A percentile compares a stretch with the other conserved stretches of the same genome.
Conservation (phyloP, 2,113 vertebrate genomes). For the Eptatretus burgeri region DNA sequence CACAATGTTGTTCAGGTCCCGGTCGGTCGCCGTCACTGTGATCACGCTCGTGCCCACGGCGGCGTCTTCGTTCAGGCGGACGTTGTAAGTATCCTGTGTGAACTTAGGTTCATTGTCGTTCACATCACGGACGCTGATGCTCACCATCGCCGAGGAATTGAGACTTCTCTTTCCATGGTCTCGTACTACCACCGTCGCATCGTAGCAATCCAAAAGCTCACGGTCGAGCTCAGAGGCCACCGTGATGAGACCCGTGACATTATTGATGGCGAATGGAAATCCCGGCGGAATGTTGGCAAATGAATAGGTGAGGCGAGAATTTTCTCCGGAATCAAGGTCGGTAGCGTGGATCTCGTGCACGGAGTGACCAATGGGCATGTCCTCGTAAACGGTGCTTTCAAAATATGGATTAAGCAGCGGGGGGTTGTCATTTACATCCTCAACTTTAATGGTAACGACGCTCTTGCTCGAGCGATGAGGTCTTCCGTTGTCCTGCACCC, state of each 20-base stretch:
- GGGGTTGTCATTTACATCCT: slow-evolving; percentile 76
- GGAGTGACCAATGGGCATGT: slow-evolving; percentile 61
- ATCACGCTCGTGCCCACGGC: slow-evolving; percentile 63
- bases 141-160: slow-evolving; percentile 71
- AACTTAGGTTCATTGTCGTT: slow-evolving; percentile 91
- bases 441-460: slow-evolving; percentile 64
- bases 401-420: slow-evolving; percentile 92
- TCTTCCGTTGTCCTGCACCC: slow-evolving; percentile 67
- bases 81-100: slow-evolving; percentile 58
- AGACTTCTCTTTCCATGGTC: slow-evolving; percentile 61
- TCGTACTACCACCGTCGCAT: slow-evolving; percentile 65
- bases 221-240: slow-evolving; percentile 66
- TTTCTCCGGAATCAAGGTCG: slow-evolving; percentile 65
- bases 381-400: slow-evolving; percentile 70
- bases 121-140: slow-evolving; percentile 78
- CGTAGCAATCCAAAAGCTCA: slow-evolving; percentile 70
- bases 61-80: slow-evolving; percentile 71
- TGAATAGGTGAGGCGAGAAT: slow-evolving; percentile 60
- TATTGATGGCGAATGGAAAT: slow-evolving; percentile 67
- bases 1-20: slow-evolving; percentile 76
- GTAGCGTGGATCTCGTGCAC: slow-evolving; percentile 91
- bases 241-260: slow-evolving; percentile 75
- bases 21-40: slow-evolving; percentile 55
- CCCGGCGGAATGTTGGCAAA: slow-evolving; percentile 38
- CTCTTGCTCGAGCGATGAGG: slow-evolving; percentile 89